A percentile compares a stretch with the other conserved stretches of the same genome.
phyloP scores from a whole-genome alignment of 2,888 invertebrate species.

The Arctia plantaginis region DNA sequence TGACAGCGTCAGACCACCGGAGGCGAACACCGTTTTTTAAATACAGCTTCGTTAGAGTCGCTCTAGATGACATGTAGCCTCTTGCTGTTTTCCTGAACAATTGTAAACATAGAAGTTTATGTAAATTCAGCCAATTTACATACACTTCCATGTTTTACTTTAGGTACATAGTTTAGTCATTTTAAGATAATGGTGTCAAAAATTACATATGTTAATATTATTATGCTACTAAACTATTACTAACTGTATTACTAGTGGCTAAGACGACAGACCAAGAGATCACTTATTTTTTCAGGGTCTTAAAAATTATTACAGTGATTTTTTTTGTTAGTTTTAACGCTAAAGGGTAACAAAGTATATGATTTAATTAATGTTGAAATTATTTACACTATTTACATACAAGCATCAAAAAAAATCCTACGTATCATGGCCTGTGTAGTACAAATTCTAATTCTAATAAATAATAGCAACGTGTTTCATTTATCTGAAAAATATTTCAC shows the following conservation, averaged over 20 bases:
- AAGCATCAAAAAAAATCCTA: no score
- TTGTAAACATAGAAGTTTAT: slow-evolving; percentile 36
- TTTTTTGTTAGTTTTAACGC: no score
- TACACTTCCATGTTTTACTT: no score
- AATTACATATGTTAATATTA: neutral
- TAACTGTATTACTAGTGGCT: neutral
- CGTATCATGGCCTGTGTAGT: no score
- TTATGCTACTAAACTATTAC: neutral
- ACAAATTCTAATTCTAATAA: neutral
- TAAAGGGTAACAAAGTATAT: no score
- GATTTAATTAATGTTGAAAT: no score
- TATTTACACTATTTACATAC: no score
- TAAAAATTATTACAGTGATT: no score
- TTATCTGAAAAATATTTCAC: no score
- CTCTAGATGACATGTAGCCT: slow-evolving; percentile 69
- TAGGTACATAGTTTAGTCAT: slow-evolving; percentile 11
- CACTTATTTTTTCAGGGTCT: neutral
- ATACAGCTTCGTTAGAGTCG: slow-evolving; percentile 74
- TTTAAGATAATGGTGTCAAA: neutral
- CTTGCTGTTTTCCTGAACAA: slow-evolving; percentile 56
- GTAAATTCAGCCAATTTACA: no score
- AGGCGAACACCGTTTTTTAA: slow-evolving; percentile 76
- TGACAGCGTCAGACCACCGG: slow-evolving; percentile 78
- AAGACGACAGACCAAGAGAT: neutral
- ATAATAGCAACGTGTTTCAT: no score